Evolutionary conservation across 2,113 vertebrate genomes (phyloP).

Genomic region (Serilophus lunatus): DNA sequence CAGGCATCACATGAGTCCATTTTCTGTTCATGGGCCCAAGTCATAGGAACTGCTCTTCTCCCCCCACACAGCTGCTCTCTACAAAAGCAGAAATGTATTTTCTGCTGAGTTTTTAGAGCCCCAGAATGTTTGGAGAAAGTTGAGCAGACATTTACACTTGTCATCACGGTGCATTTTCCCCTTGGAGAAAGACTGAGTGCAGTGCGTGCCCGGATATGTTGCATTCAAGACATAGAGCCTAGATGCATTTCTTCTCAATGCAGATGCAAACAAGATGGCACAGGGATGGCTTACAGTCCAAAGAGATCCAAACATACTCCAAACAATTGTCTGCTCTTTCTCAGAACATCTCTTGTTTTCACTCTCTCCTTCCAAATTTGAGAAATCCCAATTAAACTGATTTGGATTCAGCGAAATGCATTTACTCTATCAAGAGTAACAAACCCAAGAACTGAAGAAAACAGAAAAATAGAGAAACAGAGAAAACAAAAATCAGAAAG

Average conservation of each 20-base stretch:
- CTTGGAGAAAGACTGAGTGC: rapidly evolving
- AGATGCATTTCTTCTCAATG: background rate
- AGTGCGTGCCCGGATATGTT: rapidly evolving
- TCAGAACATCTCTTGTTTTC: background rate
- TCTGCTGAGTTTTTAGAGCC: background rate
- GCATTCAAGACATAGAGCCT: background rate
- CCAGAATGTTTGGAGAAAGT: background rate
- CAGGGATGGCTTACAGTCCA: background rate
- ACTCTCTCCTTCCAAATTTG: background rate
- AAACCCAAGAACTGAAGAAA: background rate
- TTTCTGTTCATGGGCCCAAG: rapidly evolving
- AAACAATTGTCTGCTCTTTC: background rate
- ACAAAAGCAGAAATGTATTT: background rate
- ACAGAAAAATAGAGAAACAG: background rate
- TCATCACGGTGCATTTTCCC: rapidly evolving
- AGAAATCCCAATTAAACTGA: background rate
- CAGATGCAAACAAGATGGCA: background rate
- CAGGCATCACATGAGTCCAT: rapidly evolving
- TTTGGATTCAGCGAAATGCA: background rate
- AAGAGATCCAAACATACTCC: background rate
- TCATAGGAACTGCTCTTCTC: background rate
- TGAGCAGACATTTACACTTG: no score
- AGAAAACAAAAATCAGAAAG: background rate
- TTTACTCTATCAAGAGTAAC: background rate
- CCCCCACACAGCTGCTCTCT: background rate